Evolutionary conservation across 1,140 invertebrate species (phyloP), one percentile per base, ranked within the genome.

Genomic region (Brachionus paranguensis): DNA sequence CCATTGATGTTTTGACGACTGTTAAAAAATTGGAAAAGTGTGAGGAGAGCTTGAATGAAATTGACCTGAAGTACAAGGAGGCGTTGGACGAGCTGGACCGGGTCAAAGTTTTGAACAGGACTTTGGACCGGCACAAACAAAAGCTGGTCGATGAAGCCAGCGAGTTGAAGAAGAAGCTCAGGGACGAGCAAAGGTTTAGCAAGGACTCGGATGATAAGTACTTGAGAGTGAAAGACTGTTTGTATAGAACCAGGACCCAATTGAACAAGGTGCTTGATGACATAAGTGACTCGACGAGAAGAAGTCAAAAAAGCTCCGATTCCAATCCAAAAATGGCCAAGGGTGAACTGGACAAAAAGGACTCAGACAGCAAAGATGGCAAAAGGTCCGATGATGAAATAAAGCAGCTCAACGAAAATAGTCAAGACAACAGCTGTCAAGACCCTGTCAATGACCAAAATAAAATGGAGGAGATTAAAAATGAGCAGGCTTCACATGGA

Each of bases 1-100:
- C 64, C 43, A 45, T 81, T 14, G 78, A 81, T 33, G 53, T 68
- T 11, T 2, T 81, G n/a, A 45, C 37, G 0, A 68, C 64, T 60
- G 11, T 81, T 12, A 81, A 45, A 60, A 81, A 81, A 81, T 68
- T 81, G 53, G 37, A 81, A 81, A 81, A 81, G 29, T 24, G 78
- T 5, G 78, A 81, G 27, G 8, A 27, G 17, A 64, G 37, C n/a
- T 60, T 64, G 53, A 20, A 64, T 3, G 41, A 64, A 47, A 33
- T 81, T 4, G 78, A 81, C n/a, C 10, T 41, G 53, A 76, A 50
- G 20, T 76, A 76, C n/a, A 76, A 76, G 12, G 72, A 76, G 27
- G 24, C 45, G 12, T 12, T 50, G 12, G 72, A 76, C 20, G 72
- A 76, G 47, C 24, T 50, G 8, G 72, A 76, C 10, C 20, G 78